Base-by-base conservation (phyloP, 2,113 vertebrate genomes). In the Cyanocitta stelleri region DNA sequence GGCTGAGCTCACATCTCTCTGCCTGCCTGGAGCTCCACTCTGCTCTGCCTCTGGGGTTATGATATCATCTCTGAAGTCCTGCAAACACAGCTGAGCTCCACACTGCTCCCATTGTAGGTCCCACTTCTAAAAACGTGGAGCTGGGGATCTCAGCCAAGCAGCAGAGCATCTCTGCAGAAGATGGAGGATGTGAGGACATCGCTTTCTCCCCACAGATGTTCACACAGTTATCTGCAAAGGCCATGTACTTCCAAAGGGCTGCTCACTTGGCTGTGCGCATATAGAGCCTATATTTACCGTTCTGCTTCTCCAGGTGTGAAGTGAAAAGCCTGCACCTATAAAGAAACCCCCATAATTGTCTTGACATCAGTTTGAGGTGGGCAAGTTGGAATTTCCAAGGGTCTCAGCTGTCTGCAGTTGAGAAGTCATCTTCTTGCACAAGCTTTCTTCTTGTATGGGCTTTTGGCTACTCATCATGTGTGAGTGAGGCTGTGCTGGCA, bases 11-110 rank as follows among this genome's bases (percentile, higher is more conserved):
- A 97, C 73, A 96, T 78, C 96, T 94, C 96, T 71, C 77, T 89
- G 75, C 58, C 87, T 4, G 48, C 86, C 62, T 94, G 83, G 88
- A 95, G 85, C 69, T 93, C 69, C 43, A 18, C 71, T 95, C 82
- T 63, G 72, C 95, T 94, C 55, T 93, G 90, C 85, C 91, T 74
- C 92, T 96, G 94, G 88, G 95, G 93, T 96, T 97, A 89, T 98
- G 98, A 98, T 96, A 97, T 98, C 98, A 98, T 97, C 97, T 76
- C 95, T 88, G 72, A 75, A 96, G 94, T 79, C 85, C 93, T 94
- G 90, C 93, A 96, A 97, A 96, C 95, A 94, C 95, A 96, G 95
- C 97, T 96, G 95, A 95, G 91, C 93, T 95, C 93, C 90, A 97
- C 97, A 98, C 95, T 97, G 96, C 95, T 80, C 87, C 88, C 83